Conservation (phyloP, 2,113 vertebrate species). For the Aix galericulata region DNA sequence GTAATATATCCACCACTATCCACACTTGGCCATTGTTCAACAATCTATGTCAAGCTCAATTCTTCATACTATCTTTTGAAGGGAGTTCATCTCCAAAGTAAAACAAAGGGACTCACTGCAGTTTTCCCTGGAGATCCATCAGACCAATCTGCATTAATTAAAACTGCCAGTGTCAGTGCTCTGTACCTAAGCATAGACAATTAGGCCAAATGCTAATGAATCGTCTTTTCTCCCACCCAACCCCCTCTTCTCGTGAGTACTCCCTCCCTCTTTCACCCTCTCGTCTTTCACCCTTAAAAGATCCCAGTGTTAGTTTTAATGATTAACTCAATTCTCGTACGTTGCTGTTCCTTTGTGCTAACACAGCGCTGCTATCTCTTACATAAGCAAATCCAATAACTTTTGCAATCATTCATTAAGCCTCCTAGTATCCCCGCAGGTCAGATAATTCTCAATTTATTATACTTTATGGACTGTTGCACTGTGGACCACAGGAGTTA, state of each 20-base stretch:
- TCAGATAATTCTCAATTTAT: slow-evolving; percentile 28
- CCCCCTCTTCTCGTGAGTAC: background rate
- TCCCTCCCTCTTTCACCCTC: background rate
- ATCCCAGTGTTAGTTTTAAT: background rate
- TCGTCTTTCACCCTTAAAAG: background rate
- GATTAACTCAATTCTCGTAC: background rate
- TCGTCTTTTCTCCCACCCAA: no score
- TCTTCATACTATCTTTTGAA: background rate
- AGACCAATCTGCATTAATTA: background rate
- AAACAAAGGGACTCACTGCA: background rate
- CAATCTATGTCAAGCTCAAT: background rate
- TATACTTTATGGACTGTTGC: background rate
- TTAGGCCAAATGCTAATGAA: background rate
- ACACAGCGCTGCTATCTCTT: slow-evolving; percentile 9
- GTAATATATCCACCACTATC: background rate
- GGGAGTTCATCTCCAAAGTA: background rate
- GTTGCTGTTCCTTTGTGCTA: background rate
- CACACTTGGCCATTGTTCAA: background rate
- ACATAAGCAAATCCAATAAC: slow-evolving; percentile 11
- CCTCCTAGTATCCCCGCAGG: background rate
- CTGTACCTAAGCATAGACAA: background rate
- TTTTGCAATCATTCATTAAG: slow-evolving; percentile 42
- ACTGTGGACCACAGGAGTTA: slow-evolving; percentile 24
- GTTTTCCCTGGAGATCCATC: background rate
- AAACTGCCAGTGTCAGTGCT: background rate